A percentile compares a stretch with the other conserved stretches of the same genome.
Evolutionary conservation across 2,113 vertebrate species (phyloP).

Genomic region (Myiagra hebetior): DNA sequence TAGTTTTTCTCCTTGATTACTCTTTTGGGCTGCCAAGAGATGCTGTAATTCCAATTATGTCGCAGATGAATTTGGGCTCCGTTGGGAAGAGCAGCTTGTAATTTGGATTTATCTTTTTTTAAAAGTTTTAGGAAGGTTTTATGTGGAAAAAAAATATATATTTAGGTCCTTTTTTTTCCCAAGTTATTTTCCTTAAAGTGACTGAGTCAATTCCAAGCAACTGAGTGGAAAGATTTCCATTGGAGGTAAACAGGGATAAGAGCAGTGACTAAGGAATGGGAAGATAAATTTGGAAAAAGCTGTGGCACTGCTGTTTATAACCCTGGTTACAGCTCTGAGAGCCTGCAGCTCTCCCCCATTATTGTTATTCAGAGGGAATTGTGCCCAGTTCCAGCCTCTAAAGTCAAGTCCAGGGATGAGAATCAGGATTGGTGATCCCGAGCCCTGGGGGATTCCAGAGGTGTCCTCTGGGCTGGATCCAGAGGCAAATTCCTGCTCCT

Average conservation of each 20-base stretch:
- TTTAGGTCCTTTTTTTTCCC: neutral
- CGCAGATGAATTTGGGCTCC: neutral
- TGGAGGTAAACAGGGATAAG: neutral
- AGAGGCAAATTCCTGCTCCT: neutral
- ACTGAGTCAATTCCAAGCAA: neutral
- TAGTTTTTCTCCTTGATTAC: neutral
- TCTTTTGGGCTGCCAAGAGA: neutral
- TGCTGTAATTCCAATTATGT: neutral
- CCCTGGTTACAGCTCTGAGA: neutral
- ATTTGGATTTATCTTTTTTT: neutral
- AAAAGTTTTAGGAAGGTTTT: neutral
- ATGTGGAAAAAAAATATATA: neutral
- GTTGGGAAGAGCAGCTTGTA: neutral
- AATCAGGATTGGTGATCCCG: rapidly evolving
- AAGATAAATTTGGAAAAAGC: neutral
- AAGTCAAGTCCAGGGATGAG: neutral
- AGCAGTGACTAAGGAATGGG: neutral
- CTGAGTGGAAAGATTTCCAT: neutral
- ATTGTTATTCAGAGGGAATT: neutral
- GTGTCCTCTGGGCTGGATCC: neutral
- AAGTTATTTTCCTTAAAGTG: neutral
- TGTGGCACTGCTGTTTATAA: neutral
- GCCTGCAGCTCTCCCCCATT: neutral
- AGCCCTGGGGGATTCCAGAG: rapidly evolving
- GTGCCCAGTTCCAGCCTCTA: neutral